Conservation (phyloP, 1,140 invertebrate genomes). For the Pogonomyrmex barbatus region DNA sequence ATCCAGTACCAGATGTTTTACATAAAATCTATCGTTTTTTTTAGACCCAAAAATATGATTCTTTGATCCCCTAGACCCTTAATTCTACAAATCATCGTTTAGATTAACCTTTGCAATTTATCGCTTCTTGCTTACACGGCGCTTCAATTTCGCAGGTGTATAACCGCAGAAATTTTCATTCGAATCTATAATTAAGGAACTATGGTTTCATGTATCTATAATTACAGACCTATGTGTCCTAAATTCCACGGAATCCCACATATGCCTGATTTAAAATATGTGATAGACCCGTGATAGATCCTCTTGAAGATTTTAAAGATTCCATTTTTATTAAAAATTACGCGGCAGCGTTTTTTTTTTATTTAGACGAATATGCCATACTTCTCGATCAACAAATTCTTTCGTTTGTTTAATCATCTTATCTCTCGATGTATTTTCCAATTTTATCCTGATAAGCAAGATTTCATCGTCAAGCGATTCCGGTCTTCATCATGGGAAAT, state of each 20-base stretch:
- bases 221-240: not conserved
- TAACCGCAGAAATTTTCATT: conserved; percentile 14
- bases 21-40: not conserved
- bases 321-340: not conserved
- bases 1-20: not conserved
- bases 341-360: not conserved
- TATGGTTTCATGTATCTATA: not conserved
- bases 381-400: conserved; percentile 34
- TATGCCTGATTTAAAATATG: conserved; percentile 9
- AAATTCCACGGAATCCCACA: conserved; percentile 4
- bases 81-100: not conserved
- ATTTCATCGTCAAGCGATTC: conserved; percentile 20
- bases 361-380: conserved; percentile 10
- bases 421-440: not conserved
- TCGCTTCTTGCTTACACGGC: conserved; percentile 5
- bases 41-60: not conserved
- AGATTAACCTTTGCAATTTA: not conserved
- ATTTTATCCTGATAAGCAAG: conserved; percentile 39
- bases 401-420: conserved; percentile 30
- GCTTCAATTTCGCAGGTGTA: not conserved
- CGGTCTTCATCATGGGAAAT: conserved; percentile 50
- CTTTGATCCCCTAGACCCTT: not conserved
- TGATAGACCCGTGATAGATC: not conserved
- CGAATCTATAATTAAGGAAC: conserved; percentile 26
- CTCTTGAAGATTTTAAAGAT: not conserved